Conservation (phyloP, 2,113 vertebrate genomes). For the Chauna torquata region DNA sequence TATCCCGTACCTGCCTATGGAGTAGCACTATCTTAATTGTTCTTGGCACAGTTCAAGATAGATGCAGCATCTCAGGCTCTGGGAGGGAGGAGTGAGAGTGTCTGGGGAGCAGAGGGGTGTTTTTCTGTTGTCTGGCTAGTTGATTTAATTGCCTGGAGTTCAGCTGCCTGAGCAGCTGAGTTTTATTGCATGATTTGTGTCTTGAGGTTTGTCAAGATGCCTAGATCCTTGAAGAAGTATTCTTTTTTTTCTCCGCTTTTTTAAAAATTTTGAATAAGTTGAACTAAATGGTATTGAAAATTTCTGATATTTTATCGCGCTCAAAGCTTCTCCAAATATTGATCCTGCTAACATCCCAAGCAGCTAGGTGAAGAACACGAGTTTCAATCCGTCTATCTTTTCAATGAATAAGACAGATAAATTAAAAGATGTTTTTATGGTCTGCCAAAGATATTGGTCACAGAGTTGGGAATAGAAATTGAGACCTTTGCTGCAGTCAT, state of each 20-base stretch:
- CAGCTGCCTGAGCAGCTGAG: not conserved
- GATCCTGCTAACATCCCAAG: not conserved
- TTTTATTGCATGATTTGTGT: constrained; percentile 39
- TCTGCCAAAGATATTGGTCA: not conserved
- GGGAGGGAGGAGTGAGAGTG: not conserved
- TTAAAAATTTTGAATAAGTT: not conserved
- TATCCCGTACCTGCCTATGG: not conserved
- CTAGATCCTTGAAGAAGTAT: not conserved
- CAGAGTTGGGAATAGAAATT: not conserved
- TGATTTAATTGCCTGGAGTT: constrained; percentile 36
- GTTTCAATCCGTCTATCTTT: not conserved
- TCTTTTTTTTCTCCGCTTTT: not conserved
- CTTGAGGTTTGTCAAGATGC: not conserved
- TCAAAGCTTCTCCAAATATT: not conserved
- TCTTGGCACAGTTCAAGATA: not conserved
- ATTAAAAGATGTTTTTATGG: not conserved
- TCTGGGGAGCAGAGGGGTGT: not conserved
- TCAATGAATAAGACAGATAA: not conserved
- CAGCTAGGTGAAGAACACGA: not conserved
- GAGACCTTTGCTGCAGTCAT: not conserved
- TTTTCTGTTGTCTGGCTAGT: constrained; percentile 35
- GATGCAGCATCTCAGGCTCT: not conserved
- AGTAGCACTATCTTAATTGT: not conserved
- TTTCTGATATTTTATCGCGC: not conserved
- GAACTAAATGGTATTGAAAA: not conserved